Evolutionary conservation across 2,888 invertebrate species (phyloP), one percentile per base, ranked within the genome.

Genomic region (Drosophila kanekoi): DNA sequence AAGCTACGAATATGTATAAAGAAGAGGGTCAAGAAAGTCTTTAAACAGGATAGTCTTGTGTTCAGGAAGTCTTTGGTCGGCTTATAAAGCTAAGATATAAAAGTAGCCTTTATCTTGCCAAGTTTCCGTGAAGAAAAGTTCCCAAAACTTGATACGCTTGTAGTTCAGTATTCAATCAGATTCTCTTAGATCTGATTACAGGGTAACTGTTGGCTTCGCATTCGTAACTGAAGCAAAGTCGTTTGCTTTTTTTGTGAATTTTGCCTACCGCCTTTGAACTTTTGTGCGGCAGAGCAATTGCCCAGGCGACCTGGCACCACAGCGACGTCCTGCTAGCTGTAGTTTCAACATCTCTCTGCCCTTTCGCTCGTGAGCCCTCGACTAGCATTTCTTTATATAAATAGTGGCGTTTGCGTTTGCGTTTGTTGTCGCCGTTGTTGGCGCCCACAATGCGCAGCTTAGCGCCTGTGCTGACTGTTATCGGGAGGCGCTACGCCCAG

Each of bases 311-410:
- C 62, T 47, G 43, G 28, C 54, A 60, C 53, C 48, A 43, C 16
- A 20, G 56, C 49, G 18, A 33, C 51, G 16, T 48, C 47, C 43
- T 58, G 59, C 59, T 13, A 35, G 76, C 40, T 67, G 63, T 83
- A 77, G 63, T 66, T 52, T 13, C 37, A 23, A 32, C 18, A 16
- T 4, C 54, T 4, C 54, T 11, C 38, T 13, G 13, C 18, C 13
- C 35, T 13, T 35, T 35, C 3, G 13, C 38, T 14, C 14, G 40
- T 23, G 38, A 58, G 62, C 64, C 53, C 32, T 64, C 82, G 65
- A 64, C 79, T 67, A 65, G 61, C 67, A 73, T 81, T 78, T 66
- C 72, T 88, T 85, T 85, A 85, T 87, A 87, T 85, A 87, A 85
- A 85, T 84, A 84, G 89, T 71, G 79, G 60, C 72, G 57, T 61